Percentiles rank a stretch among this genome's conserved stretches.
These are phyloP conservation scores for Anableps anableps DNA, from an alignment of 2,797 vertebrate genomes.

Conservation along the genomic window DNA sequence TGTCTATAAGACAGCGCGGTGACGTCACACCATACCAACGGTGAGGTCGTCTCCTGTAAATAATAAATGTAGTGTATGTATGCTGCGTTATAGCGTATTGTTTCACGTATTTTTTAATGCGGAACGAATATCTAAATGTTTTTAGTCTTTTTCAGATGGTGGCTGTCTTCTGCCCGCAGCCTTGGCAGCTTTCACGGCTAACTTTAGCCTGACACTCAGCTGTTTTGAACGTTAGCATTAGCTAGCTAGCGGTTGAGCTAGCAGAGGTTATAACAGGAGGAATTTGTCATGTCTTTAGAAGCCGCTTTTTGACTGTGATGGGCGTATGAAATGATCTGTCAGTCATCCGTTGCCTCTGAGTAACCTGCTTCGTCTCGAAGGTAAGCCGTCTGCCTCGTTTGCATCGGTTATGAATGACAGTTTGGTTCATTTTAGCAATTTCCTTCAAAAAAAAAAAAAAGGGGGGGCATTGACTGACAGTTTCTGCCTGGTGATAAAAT, in stretches of 20 bases:
- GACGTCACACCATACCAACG: constrained; percentile 42
- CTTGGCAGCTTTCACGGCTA: constrained; percentile 38
- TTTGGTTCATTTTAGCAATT: constrained; percentile 55
- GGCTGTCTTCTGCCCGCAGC: constrained; percentile 59
- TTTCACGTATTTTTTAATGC: constrained; percentile 39
- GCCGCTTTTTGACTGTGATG: constrained; percentile 33
- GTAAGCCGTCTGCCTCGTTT: constrained; percentile 43
- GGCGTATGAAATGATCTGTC: constrained; percentile 57
- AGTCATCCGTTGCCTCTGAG: constrained; percentile 27
- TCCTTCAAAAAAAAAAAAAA: constrained; percentile 44
- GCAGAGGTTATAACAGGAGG: constrained; percentile 61
- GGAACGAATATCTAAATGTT: constrained; percentile 50
- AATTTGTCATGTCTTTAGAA: constrained; percentile 36
- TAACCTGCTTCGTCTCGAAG: constrained; percentile 45
- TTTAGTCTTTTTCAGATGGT: constrained; percentile 26
- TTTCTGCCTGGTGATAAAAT: constrained; percentile 39
- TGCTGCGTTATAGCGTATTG: constrained; percentile 50
- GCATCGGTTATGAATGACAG: neutral
- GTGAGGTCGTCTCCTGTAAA: constrained; percentile 74
- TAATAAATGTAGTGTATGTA: constrained; percentile 66
- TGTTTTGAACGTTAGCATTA: constrained; percentile 54
- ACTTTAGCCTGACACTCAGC: constrained; percentile 58
- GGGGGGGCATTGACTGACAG: constrained; percentile 62
- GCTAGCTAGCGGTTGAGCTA: constrained; percentile 68
- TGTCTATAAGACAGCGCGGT: constrained; percentile 1